Percentiles rank a stretch among this genome's conserved stretches.
Evolutionary conservation across 2,797 vertebrate species (phyloP).

Genomic region (Anas capensis): DNA sequence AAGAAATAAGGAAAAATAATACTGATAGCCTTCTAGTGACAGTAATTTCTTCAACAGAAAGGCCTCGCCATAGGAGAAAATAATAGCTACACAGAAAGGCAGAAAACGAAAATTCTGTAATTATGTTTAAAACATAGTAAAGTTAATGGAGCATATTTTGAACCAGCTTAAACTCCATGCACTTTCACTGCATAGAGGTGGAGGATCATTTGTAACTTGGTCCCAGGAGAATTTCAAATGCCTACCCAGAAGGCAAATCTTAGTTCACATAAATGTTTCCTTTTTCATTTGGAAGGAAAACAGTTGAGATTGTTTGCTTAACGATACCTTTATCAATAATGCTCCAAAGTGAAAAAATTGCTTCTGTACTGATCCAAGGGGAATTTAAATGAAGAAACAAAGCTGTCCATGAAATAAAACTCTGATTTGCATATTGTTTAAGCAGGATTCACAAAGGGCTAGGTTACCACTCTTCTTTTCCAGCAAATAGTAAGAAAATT

Average conservation of each 20-base stretch:
- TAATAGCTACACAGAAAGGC: not conserved
- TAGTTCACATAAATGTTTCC: slow-evolving; percentile 1
- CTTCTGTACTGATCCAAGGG: slow-evolving; percentile 48
- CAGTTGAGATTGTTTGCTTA: slow-evolving; percentile 46
- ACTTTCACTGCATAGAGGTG: not conserved
- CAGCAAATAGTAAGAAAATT: not conserved
- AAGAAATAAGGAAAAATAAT: slow-evolving; percentile 3
- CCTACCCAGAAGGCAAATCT: not conserved
- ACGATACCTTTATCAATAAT: slow-evolving; percentile 73
- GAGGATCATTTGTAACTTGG: not conserved
- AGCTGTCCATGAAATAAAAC: slow-evolving; percentile 17
- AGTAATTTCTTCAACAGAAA: slow-evolving; percentile 27
- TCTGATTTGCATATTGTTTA: not conserved
- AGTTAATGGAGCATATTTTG: not conserved
- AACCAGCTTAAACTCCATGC: not conserved
- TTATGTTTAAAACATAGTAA: not conserved
- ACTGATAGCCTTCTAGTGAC: not conserved
- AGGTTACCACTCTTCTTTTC: not conserved
- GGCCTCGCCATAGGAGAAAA: not conserved
- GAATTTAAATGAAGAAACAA: slow-evolving; percentile 53
- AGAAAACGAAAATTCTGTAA: not conserved
- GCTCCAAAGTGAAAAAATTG: slow-evolving; percentile 37
- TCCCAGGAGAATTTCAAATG: not conserved
- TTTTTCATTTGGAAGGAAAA: slow-evolving; percentile 47
- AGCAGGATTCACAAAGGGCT: slow-evolving; percentile 5